A percentile compares a stretch with the other conserved stretches of the same genome.
These are phyloP conservation scores for Steinernema feltiae DNA, from an alignment of 1,140 invertebrate genomes.

Conservation along the genomic window DNA sequence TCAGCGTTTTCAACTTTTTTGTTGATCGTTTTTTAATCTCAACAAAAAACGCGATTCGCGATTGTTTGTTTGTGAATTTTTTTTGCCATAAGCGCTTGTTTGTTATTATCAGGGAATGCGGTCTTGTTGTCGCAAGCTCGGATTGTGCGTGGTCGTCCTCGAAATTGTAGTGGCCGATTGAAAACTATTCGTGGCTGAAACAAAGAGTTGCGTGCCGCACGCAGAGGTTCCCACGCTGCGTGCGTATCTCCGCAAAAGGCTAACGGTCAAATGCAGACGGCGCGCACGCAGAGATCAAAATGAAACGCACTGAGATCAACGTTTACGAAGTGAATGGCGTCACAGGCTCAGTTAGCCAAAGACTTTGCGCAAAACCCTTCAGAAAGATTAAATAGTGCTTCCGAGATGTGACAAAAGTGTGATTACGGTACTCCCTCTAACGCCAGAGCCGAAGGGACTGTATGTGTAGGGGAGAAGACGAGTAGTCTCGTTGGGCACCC, in stretches of 20 bases:
- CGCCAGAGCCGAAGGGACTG: neutral
- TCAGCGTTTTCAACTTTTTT: neutral
- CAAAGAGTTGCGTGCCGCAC: neutral
- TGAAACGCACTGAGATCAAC: neutral
- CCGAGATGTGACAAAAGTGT: too few species aligned
- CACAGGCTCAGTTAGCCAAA: too few species aligned
- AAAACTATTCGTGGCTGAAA: neutral
- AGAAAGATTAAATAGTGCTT: too few species aligned
- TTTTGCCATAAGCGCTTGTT: neutral
- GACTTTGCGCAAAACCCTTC: too few species aligned
- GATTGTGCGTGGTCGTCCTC: neutral
- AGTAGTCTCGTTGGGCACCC: constrained; percentile 5
- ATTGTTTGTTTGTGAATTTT: neutral
- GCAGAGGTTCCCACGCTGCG: too few species aligned
- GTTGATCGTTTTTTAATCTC: neutral
- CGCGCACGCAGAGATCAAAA: neutral
- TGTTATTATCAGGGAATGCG: neutral
- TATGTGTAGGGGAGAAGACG: constrained; percentile 6
- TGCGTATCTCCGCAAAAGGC: neutral
- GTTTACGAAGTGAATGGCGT: neutral
- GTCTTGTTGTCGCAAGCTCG: too few species aligned
- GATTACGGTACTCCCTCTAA: neutral
- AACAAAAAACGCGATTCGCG: neutral
- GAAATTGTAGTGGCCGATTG: neutral
- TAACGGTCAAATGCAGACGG: neutral